Evolutionary conservation across 2,797 vertebrate genomes (phyloP), one percentile per base, ranked within the genome.

Genomic region (Toxotes lorentzi): DNA sequence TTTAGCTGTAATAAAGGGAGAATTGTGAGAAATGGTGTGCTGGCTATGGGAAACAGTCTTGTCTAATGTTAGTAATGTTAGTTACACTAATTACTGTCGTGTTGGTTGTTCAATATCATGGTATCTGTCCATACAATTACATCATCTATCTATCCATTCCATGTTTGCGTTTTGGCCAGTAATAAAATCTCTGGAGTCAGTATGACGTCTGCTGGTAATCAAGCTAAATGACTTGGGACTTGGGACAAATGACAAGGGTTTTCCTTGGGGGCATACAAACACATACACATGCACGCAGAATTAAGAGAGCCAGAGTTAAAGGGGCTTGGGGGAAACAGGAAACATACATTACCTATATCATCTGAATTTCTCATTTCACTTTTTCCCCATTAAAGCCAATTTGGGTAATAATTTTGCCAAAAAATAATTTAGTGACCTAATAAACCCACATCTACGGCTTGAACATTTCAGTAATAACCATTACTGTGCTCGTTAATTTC

Each of bases 131-230:
- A 4, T 30, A 30, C 27, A 30, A 30, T n/a, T n/a, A n/a, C n/a
- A n/a, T 45, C 51, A 75, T 67, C 35, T 54, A 57, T 81, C 68
- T 30, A 45, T 27, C 54, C 35, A 23, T 65, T 63, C 54, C 72
- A 66, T 9, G 43, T 71, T 62, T 75, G 56, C 38, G 14, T 70
- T 64, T 68, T 70, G 61, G 63, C 6, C 58, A 27, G 51, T 76
- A 67, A 82, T 71, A 67, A 70, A 81, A 89, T 78, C 78, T 81
- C 82, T 68, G 47, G 71, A 72, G 85, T 38, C 80, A 75, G 82
- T 88, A 77, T 76, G 62, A 76, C 69, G 73, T 73, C 68, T 50
- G 78, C 64, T 60, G 61, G 82, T 64, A 78, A 84, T 84, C 83
- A 66, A 73, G 88, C 71, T 79, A 61, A 54, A 88, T n/a, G n/a